phyloP scores from a whole-genome alignment of 2,113 vertebrate genomes.

The Eudyptes chrysolophus region DNA sequence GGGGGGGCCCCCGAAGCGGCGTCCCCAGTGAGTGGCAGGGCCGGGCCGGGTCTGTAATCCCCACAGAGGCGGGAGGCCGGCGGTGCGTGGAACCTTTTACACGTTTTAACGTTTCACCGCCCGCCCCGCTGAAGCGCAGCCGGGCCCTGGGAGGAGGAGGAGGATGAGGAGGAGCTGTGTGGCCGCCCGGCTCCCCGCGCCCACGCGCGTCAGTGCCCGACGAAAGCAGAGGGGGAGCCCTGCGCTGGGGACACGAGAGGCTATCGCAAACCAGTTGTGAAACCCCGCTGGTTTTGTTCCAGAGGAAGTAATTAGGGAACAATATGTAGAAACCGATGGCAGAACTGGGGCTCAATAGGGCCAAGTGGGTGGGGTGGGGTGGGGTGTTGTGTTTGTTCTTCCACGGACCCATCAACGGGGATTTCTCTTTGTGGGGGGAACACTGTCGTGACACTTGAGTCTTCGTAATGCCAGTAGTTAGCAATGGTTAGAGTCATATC shows the following conservation, averaged over 20 bases:
- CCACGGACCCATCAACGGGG: accelerated
- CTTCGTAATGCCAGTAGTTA: accelerated
- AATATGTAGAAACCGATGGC: neutral
- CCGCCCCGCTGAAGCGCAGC: neutral
- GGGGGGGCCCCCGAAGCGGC: neutral
- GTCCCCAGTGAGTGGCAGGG: neutral
- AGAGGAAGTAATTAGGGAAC: neutral
- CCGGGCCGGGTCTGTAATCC: neutral
- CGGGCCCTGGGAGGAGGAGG: neutral
- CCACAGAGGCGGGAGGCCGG: neutral
- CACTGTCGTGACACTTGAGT: accelerated
- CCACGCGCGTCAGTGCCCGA: neutral
- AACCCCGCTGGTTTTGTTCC: accelerated
- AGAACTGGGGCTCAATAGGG: accelerated
- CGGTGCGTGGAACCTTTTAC: too few species aligned
- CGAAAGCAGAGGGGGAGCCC: too few species aligned
- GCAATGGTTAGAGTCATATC: neutral
- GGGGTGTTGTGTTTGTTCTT: accelerated
- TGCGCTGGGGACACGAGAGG: neutral
- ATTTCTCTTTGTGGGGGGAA: neutral
- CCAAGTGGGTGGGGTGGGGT: accelerated
- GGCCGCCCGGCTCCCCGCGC: neutral
- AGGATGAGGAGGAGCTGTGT: neutral
- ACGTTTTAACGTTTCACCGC: neutral
- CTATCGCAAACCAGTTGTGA: accelerated